Percentiles rank a stretch among this genome's conserved stretches.
These are phyloP conservation scores for Hydractinia echinata DNA, from an alignment of 30 jellyfish, hydroid and myxozoan species.

Conservation along the genomic window DNA sequence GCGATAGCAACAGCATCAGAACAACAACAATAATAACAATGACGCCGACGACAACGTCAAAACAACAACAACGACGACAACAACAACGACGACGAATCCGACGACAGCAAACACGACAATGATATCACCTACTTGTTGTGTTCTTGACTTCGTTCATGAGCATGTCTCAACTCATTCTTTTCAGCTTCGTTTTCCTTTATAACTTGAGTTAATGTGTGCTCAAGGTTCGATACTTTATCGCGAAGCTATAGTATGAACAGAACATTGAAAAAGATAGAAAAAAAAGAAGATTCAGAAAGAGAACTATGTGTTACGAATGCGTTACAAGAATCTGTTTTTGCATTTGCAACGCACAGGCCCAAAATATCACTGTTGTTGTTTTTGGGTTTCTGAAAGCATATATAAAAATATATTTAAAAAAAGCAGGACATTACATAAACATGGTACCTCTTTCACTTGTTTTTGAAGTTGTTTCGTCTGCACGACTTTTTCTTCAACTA, in stretches of 20 bases:
- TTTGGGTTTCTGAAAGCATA: background rate
- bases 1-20: background rate
- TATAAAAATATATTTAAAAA: background rate
- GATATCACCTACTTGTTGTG: background rate
- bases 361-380: background rate
- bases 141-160: background rate
- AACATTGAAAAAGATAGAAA: background rate
- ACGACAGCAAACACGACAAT: background rate
- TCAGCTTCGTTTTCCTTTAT: constrained; percentile 59
- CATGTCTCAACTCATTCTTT: constrained; percentile 17
- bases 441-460: constrained; percentile 53
- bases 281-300: background rate
- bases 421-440: background rate
- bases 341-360: too few species aligned
- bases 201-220: constrained; percentile 70
- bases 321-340: too few species aligned
- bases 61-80: too few species aligned
- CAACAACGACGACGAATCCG: too few species aligned
- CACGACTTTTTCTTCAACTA: constrained; percentile 75
- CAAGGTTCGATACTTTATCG: constrained; percentile 58
- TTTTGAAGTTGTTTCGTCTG: constrained; percentile 48
- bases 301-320: too few species aligned
- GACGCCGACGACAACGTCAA: too few species aligned
- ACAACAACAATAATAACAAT: background rate
- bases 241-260: constrained; percentile 26